Conservation (phyloP, 2,888 invertebrate genomes). For the Melangyna quadrimaculata region DNA sequence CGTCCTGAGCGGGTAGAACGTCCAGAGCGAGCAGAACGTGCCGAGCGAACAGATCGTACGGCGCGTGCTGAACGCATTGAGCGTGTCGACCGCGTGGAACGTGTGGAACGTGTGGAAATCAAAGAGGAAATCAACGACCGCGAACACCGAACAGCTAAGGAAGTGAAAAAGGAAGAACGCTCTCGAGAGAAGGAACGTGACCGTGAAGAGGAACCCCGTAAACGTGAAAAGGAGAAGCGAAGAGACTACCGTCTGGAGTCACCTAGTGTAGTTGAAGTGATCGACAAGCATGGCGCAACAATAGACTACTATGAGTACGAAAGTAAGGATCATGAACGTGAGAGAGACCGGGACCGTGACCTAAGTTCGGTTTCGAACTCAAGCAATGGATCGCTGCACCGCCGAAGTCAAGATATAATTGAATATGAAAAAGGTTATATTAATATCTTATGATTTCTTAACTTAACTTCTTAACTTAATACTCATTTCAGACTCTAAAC, state of each 20-base stretch:
- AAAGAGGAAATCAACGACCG: constrained; percentile 75
- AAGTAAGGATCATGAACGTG: constrained; percentile 82
- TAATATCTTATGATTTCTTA: no score
- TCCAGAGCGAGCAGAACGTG: constrained; percentile 41
- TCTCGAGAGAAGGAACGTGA: constrained; percentile 76
- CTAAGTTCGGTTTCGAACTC: constrained; percentile 83
- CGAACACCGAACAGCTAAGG: constrained; percentile 77
- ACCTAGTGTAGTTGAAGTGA: constrained; percentile 67
- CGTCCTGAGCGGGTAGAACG: constrained; percentile 35
- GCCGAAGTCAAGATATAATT: constrained; percentile 83
- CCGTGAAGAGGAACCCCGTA: constrained; percentile 74
- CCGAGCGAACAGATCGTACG: constrained; percentile 17
- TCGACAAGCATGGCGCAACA: constrained; percentile 74
- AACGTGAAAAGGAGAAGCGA: constrained; percentile 76
- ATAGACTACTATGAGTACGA: constrained; percentile 80
- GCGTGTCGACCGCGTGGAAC: constrained; percentile 42
- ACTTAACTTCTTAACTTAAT: no score
- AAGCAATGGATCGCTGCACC: constrained; percentile 82
- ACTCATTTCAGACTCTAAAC: constrained; percentile 86
- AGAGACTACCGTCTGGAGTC: constrained; percentile 77
- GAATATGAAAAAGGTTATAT: constrained; percentile 86
- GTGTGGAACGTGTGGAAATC: constrained; percentile 72
- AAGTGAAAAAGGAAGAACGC: constrained; percentile 77
- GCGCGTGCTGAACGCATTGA: constrained; percentile 43
- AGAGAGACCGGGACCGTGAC: constrained; percentile 85